A percentile compares a stretch with the other conserved stretches of the same genome.
phyloP scores from a whole-genome alignment of 2,797 vertebrate genomes.

The Streptopelia turtur region DNA sequence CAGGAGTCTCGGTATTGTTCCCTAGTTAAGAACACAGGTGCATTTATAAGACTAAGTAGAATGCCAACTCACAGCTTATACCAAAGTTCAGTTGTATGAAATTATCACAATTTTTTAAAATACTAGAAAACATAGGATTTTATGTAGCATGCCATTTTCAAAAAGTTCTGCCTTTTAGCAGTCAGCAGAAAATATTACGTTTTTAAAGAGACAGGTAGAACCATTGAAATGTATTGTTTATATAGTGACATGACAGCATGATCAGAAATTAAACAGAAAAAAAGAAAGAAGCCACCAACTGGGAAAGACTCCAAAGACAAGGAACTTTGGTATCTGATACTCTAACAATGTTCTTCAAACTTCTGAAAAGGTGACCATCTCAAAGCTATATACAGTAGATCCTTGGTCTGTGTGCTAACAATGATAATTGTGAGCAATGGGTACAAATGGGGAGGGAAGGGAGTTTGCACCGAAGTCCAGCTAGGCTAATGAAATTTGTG shows the following conservation, averaged over 20 bases:
- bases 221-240: neutral
- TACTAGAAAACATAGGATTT: neutral
- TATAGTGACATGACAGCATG: neutral
- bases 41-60: neutral
- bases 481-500: neutral
- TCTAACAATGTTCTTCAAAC: neutral
- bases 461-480: neutral
- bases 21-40: accelerated
- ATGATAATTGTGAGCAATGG: neutral
- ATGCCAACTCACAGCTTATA: neutral
- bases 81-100: neutral
- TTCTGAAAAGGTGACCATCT: neutral
- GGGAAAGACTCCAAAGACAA: neutral
- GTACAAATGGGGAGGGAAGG: neutral
- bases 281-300: neutral
- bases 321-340: neutral
- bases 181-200: neutral
- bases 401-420: neutral
- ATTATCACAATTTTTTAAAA: neutral
- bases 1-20: neutral
- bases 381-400: neutral
- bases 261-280: neutral
- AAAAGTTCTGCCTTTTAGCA: neutral
- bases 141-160: neutral
- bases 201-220: neutral